These are phyloP conservation scores for Novumbra hubbsi DNA, from an alignment of 2,797 vertebrate genomes.

Conservation along the genomic window DNA sequence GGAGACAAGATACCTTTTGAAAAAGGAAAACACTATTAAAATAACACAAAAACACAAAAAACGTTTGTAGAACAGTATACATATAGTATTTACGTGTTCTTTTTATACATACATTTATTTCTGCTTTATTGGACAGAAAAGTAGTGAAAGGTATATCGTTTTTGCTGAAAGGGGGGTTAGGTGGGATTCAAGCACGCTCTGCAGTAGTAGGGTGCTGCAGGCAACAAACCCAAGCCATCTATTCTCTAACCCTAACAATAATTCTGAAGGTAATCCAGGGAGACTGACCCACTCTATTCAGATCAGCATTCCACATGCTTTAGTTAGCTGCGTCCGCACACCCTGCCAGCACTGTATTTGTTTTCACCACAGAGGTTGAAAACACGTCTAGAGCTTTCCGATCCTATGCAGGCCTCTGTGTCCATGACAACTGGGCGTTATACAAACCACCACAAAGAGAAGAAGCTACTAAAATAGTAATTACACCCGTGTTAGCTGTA, in stretches of 20 bases:
- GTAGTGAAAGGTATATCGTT: too few species aligned
- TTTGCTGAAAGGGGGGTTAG: too few species aligned
- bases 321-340: constrained; percentile 12
- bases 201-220: too few species aligned
- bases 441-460: constrained; percentile 25
- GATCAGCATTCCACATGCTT: constrained; percentile 31
- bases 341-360: constrained; percentile 36
- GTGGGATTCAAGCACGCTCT: too few species aligned
- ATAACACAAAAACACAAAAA: too few species aligned
- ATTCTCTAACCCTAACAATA: constrained; percentile 18
- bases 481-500: too few species aligned
- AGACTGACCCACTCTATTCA: constrained; percentile 26
- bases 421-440: constrained; percentile 21
- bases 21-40: too few species aligned
- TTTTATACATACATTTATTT: too few species aligned
- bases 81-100: too few species aligned
- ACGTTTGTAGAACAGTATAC: too few species aligned
- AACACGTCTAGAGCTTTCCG: constrained; percentile 46
- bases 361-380: constrained; percentile 26
- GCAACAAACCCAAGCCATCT: not conserved
- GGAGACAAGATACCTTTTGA: too few species aligned
- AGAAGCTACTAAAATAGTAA: not conserved
- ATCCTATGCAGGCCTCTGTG: constrained; percentile 26
- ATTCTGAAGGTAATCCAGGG: constrained; percentile 44
- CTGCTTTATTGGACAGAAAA: too few species aligned